Base-by-base conservation (phyloP, 2,113 vertebrate species). In the Clinocottus analis region DNA sequence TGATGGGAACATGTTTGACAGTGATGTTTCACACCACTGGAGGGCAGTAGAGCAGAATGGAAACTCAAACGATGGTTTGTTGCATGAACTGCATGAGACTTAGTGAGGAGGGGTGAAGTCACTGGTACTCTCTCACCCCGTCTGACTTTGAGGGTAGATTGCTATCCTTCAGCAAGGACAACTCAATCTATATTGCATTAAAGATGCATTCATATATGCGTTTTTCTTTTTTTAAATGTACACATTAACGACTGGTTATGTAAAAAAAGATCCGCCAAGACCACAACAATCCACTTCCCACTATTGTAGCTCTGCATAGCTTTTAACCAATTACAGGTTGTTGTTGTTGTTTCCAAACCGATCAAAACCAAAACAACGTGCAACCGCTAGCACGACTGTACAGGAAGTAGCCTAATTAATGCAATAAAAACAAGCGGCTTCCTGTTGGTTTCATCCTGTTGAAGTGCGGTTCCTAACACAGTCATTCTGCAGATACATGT, bases 21-120 rank as follows among this genome's bases (percentile, higher is more conserved):
- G 62, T 77, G 59, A 43, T 62, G 59, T 45, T 62, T 33, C 37
- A 13, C 71, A 81, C 86, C 92, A 89, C 82, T 56, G 59, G 89
- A 49, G 85, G 92, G 83, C 91, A 92, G 90, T 89, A 84, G 39
- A 82, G 61, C 81, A 73, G 9, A 75, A 72, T 53, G 13, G 25
- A 69, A 63, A 16, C 49, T 25, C 49, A 21, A 37, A 14, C 1
- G 9, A 16, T 23, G n/a, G n/a, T 10, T 75, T 33, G 25, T 39
- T 25, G 53, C 23, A 27, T 56, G 53, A 56, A 56, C 53, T 56
- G 33, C 59, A 66, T 61, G 23, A 21, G 39, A 59, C 49, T 29
- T 39, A 33, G 14, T 51, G 21, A n/a, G 51, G 63, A 16, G 23
- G n/a, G n/a, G 35, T 14, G 31, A 56, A 31, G 66, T 53, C 31